Conservation (phyloP, 2,797 vertebrate species). For the Xenopus petersii region DNA sequence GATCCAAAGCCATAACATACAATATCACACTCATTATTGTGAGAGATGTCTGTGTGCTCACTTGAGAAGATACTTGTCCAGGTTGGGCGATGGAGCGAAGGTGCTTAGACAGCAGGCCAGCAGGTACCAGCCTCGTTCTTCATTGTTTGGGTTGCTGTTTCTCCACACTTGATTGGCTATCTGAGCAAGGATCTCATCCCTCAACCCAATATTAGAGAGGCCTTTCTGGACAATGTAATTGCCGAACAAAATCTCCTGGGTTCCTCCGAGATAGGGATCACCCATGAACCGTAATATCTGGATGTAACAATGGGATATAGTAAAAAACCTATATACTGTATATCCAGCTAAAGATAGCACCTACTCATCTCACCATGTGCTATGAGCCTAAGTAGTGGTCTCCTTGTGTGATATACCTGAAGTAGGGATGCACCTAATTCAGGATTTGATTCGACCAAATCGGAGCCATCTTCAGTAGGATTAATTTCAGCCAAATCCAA, state of each 20-base stretch:
- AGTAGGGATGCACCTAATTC: too few relatives aligned
- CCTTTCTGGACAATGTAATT: conserved; percentile 93
- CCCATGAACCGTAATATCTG: conserved; percentile 96
- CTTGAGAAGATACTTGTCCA: conserved; percentile 93
- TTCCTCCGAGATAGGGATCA: conserved; percentile 84
- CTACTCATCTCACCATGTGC: too few relatives aligned
- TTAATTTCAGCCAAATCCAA: too few relatives aligned
- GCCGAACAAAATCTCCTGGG: conserved; percentile 86
- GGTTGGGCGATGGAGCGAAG: conserved; percentile 76
- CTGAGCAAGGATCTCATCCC: conserved; percentile 90
- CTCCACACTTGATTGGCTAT: conserved; percentile 93
- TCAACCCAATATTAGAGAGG: conserved; percentile 70
- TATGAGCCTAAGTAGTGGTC: too few relatives aligned
- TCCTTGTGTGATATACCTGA: too few relatives aligned
- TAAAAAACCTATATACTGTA: too few relatives aligned
- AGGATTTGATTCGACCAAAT: too few relatives aligned
- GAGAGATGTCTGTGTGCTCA: conserved; percentile 59
- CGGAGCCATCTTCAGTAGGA: too few relatives aligned
- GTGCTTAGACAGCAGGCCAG: conserved; percentile 80
- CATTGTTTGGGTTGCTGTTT: conserved; percentile 80
- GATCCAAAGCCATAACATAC: too few relatives aligned
- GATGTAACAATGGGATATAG: not conserved
- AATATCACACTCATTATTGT: too few relatives aligned
- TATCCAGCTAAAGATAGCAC: too few relatives aligned
- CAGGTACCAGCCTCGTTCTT: conserved; percentile 91